Evolutionary conservation across 2,113 vertebrate species (phyloP), one percentile per base, ranked within the genome.

Genomic region (Phyllostomus hastatus): DNA sequence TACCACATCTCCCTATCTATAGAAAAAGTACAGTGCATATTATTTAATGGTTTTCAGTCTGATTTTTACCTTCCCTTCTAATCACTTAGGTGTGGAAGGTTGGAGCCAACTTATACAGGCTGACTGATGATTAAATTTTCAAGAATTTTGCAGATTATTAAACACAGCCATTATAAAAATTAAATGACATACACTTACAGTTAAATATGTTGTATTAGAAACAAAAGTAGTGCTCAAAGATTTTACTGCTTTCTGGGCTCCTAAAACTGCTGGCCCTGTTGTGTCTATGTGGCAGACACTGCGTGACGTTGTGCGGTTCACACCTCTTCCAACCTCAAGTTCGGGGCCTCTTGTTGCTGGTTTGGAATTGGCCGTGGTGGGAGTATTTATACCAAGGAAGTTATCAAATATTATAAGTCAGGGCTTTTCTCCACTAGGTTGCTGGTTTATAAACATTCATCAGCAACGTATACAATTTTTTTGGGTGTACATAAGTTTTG

Each of bases 101-200:
- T 93, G 17, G 57, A 85, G 24, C 67, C 41, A 46, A 50, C 33
- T 88, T n/a, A 10, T 88, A 69, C 5, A 85, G 38, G 50, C 31
- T 90, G 72, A 52, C 76, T 43, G 31, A 52, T 78, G 61, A 59
- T 80, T 84, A 69, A 33, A 78, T 90, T 92, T 95, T 96, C 35
- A 83, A 88, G n/a, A 94, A 93, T 78, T 81, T 90, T 96, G 67
- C 35, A 54, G 78, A 26, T 72, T 95, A 59, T 59, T 78, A 72
- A 92, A 20, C 41, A 88, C 10, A 78, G 41, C 89, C 70, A 43
- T 80, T 90, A 82, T 96, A 73, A 97, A 78, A 83, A 69, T 48
- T 54, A 78, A 90, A 80, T 69, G 61, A 2, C 43, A 48, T 80
- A 22, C 2, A 67, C 41, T 95, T 69, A 80, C 6, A 72, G 52